Percentiles rank a stretch among this genome's conserved stretches.
Evolutionary conservation across 2,113 vertebrate species (phyloP).

Genomic region (Martes martes): DNA sequence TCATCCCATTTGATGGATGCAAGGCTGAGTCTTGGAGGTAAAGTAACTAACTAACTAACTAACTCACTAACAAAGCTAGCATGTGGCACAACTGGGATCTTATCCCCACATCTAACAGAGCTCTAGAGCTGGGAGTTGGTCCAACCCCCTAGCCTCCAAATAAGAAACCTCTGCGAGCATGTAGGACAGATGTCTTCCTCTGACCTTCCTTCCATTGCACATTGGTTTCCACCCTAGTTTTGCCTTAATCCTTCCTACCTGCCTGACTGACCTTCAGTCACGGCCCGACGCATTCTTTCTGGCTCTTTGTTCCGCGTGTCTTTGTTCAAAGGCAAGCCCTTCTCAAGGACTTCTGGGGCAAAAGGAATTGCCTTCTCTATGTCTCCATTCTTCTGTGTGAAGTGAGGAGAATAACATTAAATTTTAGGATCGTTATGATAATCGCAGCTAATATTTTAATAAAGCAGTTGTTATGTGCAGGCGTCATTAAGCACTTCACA

Average conservation of each 20-base stretch:
- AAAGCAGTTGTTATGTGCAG: neutral
- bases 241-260: neutral
- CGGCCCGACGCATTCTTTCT: neutral
- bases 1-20: neutral
- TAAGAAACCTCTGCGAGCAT: neutral
- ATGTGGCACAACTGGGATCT: neutral
- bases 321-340: neutral
- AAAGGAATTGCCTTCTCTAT: neutral
- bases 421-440: constrained; percentile 4
- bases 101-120: neutral
- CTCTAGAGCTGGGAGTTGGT: neutral
- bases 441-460: neutral
- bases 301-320: neutral
- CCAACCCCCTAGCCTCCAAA: neutral
- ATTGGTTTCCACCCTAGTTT: neutral
- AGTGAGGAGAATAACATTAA: neutral
- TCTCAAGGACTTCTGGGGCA: neutral
- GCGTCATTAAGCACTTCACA: neutral
- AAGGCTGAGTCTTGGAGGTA: neutral
- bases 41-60: neutral
- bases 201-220: neutral
- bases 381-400: neutral
- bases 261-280: neutral
- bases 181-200: neutral
- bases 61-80: neutral